Evolutionary conservation across 2,888 invertebrate genomes (phyloP).

Genomic region (Epinotia bilunana): DNA sequence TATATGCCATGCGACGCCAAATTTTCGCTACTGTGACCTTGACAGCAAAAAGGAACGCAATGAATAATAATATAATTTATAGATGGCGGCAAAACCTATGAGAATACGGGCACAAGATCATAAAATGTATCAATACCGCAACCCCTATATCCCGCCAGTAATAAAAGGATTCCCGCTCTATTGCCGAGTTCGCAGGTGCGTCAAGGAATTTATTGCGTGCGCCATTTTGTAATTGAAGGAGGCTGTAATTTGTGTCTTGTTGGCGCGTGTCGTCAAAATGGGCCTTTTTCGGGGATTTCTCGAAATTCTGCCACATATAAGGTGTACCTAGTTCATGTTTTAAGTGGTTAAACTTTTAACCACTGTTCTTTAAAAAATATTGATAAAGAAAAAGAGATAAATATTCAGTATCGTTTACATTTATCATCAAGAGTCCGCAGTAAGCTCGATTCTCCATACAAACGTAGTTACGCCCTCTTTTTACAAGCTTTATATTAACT

Average conservation of each 20-base stretch:
- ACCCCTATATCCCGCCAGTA: not conserved
- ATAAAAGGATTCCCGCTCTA: constrained; percentile 24
- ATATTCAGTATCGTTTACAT: too few species aligned
- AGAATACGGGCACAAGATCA: not conserved
- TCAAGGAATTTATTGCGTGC: not conserved
- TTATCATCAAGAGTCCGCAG: too few species aligned
- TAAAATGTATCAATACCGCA: constrained; percentile 2
- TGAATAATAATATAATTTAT: not conserved
- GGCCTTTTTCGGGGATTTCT: not conserved
- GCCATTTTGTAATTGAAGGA: constrained; percentile 17
- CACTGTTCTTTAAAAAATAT: too few species aligned
- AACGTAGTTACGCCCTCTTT: too few species aligned
- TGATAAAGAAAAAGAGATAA: too few species aligned
- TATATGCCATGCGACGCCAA: too few species aligned
- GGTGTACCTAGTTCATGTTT: not conserved
- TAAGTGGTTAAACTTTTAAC: too few species aligned
- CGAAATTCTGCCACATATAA: not conserved
- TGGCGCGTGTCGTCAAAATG: not conserved
- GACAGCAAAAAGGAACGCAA: not conserved
- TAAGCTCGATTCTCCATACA: too few species aligned
- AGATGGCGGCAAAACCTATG: not conserved
- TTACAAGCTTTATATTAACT: too few species aligned
- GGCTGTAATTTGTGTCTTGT: constrained; percentile 6
- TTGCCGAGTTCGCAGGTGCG: not conserved
- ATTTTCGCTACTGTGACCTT: not conserved